Evolutionary conservation across 2,797 vertebrate species (phyloP).

Genomic region (Sciaenops ocellatus): DNA sequence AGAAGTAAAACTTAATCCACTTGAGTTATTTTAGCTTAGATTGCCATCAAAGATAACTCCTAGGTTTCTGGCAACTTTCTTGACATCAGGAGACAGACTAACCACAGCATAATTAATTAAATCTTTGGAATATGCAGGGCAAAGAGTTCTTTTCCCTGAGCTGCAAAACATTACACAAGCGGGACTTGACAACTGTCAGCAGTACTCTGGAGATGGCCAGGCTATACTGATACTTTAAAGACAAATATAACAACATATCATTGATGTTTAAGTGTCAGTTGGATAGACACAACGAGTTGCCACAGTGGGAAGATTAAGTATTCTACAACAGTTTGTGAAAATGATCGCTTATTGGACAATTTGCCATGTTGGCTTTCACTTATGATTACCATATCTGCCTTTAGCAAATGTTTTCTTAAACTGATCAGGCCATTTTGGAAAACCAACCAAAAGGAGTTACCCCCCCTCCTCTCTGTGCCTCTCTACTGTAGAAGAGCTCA

Average conservation of each 20-base stretch:
- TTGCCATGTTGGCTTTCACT: neutral
- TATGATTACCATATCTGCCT: neutral
- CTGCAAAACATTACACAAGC: slow-evolving; percentile 33
- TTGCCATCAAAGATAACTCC: slow-evolving; percentile 29
- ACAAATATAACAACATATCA: slow-evolving; percentile 12
- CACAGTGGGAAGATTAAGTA: neutral
- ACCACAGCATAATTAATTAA: slow-evolving; percentile 43
- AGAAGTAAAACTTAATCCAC: slow-evolving; percentile 17
- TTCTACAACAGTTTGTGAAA: neutral
- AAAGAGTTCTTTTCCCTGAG: slow-evolving; percentile 30
- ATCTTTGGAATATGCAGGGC: slow-evolving; percentile 40
- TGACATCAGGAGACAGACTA: slow-evolving; percentile 36
- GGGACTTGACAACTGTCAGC: slow-evolving; percentile 38
- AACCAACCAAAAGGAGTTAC: neutral
- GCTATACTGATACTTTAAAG: slow-evolving; percentile 5
- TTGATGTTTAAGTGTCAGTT: neutral
- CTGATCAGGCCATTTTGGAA: neutral
- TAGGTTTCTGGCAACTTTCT: slow-evolving; percentile 35
- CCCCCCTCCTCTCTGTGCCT: neutral
- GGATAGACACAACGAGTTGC: neutral
- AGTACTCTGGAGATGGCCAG: slow-evolving; percentile 9
- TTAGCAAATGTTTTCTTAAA: neutral
- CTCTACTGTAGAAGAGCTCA: neutral
- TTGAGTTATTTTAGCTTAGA: slow-evolving; percentile 26
- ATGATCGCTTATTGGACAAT: neutral